Evolutionary conservation across 1,140 invertebrate species (phyloP), one percentile per base, ranked within the genome.

Genomic region (Euwallacea fornicatus): DNA sequence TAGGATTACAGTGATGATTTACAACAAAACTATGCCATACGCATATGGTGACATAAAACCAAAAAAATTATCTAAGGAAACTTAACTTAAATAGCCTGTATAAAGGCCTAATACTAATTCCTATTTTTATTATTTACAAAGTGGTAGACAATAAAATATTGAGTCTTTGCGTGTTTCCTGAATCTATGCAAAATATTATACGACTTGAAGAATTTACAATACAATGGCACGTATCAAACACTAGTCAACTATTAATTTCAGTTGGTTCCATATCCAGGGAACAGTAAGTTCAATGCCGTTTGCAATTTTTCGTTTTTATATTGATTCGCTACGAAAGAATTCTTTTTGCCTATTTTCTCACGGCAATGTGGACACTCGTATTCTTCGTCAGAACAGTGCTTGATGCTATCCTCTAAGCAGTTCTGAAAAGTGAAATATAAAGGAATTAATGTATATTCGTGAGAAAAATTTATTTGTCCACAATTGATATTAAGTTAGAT

Each of bases 301-400:
- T 81, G 80, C 8, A 93, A 83, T 10, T 76, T 78, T 61, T 84
- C 79, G 77, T 93, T 93, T 16, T 21, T 41, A 2, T 0, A 33
- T 33, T 33, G 21, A 85, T 72, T 9, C 80, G 71, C 69, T 87
- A 79, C 62, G 85, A 82, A 68, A 41, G 21, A 33, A 11, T 84
- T 85, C 46, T 83, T 82, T 76, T 87, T 87, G 0, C 85, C 83
- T 0, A 94, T 78, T 42, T 86, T 83, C 41, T 83, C 77, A 16
- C 91, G 83, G 78, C 93, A 94, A 53, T 84, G 84, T 0, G 92
- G 90, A 47, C 62, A 54, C 7, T 44, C 10, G 80, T 50, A 50
- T 50, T 50, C 46, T 50, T 10, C 9, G 9, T 11, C 13, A 11
- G 46, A 50, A 50, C 9, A 2, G 13, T 50, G 46, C 46, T 50